Evolutionary conservation across 2,888 invertebrate species (phyloP), one percentile per base, ranked within the genome.

Genomic region (Rhagophthalmus giganteus): DNA sequence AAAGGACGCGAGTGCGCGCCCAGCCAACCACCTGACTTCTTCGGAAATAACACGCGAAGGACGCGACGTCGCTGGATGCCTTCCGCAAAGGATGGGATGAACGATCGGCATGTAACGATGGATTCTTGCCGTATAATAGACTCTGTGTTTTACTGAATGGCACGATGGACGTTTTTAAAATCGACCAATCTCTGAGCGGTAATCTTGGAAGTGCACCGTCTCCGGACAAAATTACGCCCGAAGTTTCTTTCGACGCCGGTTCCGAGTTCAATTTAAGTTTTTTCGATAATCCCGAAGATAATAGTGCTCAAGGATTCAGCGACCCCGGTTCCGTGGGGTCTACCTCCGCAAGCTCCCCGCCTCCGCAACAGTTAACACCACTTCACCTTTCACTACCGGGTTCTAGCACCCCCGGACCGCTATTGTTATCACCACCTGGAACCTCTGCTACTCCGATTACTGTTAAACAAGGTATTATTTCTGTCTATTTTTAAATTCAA

Each of bases 241-340:
- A 83, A 73, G 85, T 87, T 62, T 80, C 82, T 67, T 85, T 88
- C 75, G 87, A 87, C 74, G 84, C 86, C 63, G 84, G 83, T 70
- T 82, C 86, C 59, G 87, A 88, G 74, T 90, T 90, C 75, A 86
- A 88, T 75, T 79, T 90, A 69, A 83, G 87, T 74, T 90, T 89
- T 78, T 89, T 88, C 78, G 88, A 90, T 74, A 78, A 78, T 24
- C 78, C 79, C 38, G 86, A 86, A 66, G 84, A 84, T 66, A 82
- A 82, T 65, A 83, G 80, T 61, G 82, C 83, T 4, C 83, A 84
- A 68, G 84, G 83, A 35, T 85, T 83, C 73, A 84, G 85, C 73
- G 82, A 83, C 70, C 80, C 83, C 25, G 84, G 83, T 24, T 84
- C 84, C 41, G 81, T 84, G 42, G 85, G 83, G 49, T 81, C 76